A percentile compares a stretch with the other conserved stretches of the same genome.
Conservation (phyloP, 1,140 invertebrate genomes). For the Drosophila orosa region DNA sequence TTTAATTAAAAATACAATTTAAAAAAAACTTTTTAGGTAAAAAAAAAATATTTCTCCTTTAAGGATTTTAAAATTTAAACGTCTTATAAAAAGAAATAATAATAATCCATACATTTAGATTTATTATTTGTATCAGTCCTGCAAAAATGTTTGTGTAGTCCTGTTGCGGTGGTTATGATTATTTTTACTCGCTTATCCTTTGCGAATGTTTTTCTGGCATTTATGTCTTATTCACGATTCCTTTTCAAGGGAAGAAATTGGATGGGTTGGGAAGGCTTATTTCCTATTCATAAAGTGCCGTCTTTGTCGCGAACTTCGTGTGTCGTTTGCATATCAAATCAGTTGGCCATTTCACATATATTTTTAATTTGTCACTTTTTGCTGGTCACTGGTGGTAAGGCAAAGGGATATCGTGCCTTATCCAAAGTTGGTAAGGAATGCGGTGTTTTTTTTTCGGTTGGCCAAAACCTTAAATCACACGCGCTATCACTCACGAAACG, state of each 20-base stretch:
- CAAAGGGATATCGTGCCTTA: constrained; percentile 51
- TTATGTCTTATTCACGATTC: constrained; percentile 36
- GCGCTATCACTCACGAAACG: constrained; percentile 41
- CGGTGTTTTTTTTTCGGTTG: constrained; percentile 9
- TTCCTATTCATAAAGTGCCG: constrained; percentile 68
- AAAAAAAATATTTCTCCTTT: background rate
- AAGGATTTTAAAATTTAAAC: background rate
- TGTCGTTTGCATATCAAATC: constrained; percentile 66
- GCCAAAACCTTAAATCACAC: constrained; percentile 30
- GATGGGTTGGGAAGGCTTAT: constrained; percentile 33
- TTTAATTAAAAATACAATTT: background rate
- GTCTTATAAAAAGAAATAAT: background rate
- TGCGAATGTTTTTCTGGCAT: constrained; percentile 25
- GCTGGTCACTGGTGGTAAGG: background rate
- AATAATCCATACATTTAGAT: background rate
- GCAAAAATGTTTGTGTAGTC: constrained; percentile 7
- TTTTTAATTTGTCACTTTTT: constrained; percentile 29
- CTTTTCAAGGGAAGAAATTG: constrained; percentile 15
- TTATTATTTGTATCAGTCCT: background rate
- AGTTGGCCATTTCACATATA: constrained; percentile 34
- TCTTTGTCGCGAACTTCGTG: constrained; percentile 43
- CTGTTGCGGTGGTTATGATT: constrained; percentile 67
- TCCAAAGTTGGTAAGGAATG: constrained; percentile 76
- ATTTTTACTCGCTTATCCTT: constrained; percentile 56
- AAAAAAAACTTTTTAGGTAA: background rate